Evolutionary conservation across 2,797 vertebrate species (phyloP), one percentile per base, ranked within the genome.

Genomic region (Alcedo quadribrachys): DNA sequence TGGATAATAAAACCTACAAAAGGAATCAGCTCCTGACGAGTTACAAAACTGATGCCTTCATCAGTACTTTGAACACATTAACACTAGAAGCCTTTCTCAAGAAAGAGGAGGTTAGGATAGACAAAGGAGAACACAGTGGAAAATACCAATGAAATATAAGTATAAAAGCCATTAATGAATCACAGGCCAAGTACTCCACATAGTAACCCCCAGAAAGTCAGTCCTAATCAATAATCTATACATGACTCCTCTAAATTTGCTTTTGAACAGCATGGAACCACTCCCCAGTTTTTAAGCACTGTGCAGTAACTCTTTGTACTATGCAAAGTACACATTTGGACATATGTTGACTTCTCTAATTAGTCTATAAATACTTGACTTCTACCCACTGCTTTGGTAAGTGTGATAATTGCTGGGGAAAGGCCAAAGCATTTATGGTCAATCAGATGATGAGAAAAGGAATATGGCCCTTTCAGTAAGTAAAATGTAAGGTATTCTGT

Each of bases 401-500:
- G 87, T 85, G 93, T 97, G 96, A 96, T 97, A 97, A 98, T 97
- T 97, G 96, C 92, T 85, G 67, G 94, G 93, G 96, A 97, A 97
- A 97, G 96, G 96, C 97, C 97, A 97, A 95, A 97, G 95, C 95
- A 96, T 96, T 98, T 96, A 97, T 91, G 92, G 96, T 97, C 97
- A 97, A 96, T 97, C 96, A 97, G 96, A 97, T 91, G 94, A 96
- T 18, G 87, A 96, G 94, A 93, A 94, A 96, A 95, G 88, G 97
- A 97, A 96, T 96, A 97, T 87, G 94, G 95, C 89, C 96, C 96
- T 97, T 97, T 97, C 88, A 96, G 94, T 13, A 4, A 97, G 93
- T 96, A 96, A 98, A 98, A 97, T 96, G 97, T 96, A 97, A 97
- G 95, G 96, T 93, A 96, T 97, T 97, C 96, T 92, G 95, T 95